These are phyloP conservation scores for Ectobius pallidus DNA, from an alignment of 2,888 invertebrate genomes.

Conservation along the genomic window DNA sequence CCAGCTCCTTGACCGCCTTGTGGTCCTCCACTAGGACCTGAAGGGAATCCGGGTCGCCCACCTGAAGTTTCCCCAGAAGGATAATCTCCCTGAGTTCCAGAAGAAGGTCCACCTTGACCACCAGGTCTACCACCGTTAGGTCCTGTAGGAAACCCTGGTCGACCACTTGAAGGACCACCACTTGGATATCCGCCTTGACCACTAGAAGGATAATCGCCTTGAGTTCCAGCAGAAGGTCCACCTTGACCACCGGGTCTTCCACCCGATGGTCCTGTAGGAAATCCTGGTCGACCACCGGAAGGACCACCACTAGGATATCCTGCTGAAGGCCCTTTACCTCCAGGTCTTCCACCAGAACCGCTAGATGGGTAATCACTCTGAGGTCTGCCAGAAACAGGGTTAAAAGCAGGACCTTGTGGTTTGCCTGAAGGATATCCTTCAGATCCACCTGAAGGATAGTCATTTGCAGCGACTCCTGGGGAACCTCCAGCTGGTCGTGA, in stretches of 20 bases:
- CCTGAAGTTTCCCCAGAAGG: conserved; percentile 46
- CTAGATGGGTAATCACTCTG: conserved; percentile 45
- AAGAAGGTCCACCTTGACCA: conserved; percentile 43
- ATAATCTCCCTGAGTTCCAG: conserved; percentile 37
- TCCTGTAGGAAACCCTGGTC: conserved; percentile 44
- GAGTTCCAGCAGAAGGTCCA: conserved; percentile 45
- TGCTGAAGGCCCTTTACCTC: conserved; percentile 45
- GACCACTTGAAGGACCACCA: conserved; percentile 39
- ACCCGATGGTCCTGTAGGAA: conserved; percentile 43
- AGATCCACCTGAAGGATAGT: conserved; percentile 44
- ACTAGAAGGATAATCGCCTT: conserved; percentile 40
- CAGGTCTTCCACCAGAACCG: conserved; percentile 38
- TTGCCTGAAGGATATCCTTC: conserved; percentile 42
- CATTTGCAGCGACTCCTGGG: conserved; percentile 38
- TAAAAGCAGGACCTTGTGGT: conserved; percentile 36
- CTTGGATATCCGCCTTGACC: conserved; percentile 45
- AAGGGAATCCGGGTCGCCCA: conserved; percentile 43
- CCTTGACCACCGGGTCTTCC: conserved; percentile 41
- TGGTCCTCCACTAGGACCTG: conserved; percentile 34
- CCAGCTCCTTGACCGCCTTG: conserved; percentile 45
- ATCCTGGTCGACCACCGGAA: conserved; percentile 44
- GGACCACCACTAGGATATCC: conserved; percentile 44
- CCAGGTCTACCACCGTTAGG: conserved; percentile 44
- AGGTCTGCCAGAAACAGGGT: conserved; percentile 39
- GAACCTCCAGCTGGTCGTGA: conserved; percentile 34